Evolutionary conservation across 2,888 invertebrate genomes (phyloP).

Genomic region (Sinelater perroti): DNA sequence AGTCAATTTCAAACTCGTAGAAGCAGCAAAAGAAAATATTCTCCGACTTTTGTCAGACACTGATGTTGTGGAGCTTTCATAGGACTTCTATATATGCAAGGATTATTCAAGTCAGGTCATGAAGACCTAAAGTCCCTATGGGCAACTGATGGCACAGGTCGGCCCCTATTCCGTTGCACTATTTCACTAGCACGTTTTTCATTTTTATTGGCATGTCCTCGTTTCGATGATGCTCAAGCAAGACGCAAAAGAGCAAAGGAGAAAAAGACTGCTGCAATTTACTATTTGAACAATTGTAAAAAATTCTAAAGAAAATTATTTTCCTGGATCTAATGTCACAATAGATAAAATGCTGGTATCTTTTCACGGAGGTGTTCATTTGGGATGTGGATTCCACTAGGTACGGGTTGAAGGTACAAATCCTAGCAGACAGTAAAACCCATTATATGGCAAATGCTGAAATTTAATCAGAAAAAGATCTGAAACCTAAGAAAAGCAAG

Average conservation of each 20-base stretch:
- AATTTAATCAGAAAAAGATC: no score
- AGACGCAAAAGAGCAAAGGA: conserved; percentile 14
- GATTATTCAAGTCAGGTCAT: conserved; percentile 16
- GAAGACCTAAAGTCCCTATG: conserved; percentile 8
- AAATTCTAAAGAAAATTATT: conserved; percentile 10
- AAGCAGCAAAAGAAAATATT: neutral
- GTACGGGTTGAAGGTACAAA: no score
- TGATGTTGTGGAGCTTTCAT: conserved; percentile 17
- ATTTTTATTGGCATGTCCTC: conserved; percentile 20
- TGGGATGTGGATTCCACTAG: no score
- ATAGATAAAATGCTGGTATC: conserved; percentile 28
- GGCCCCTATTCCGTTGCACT: conserved; percentile 13
- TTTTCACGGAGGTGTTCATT: conserved; percentile 24
- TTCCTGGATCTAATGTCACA: conserved; percentile 14
- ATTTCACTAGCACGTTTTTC: conserved; percentile 17
- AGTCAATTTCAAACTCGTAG: conserved; percentile 2
- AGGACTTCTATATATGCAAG: conserved; percentile 10
- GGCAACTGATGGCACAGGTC: conserved; percentile 19
- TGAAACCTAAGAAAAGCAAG: no score
- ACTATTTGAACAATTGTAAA: conserved; percentile 10
- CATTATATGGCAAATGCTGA: no score
- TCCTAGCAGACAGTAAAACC: no score
- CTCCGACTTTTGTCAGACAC: conserved; percentile 12
- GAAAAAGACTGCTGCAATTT: conserved; percentile 25
- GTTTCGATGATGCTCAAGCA: conserved; percentile 17